phyloP scores from a whole-genome alignment of 2,797 vertebrate species.

The Sebastes cheni region DNA sequence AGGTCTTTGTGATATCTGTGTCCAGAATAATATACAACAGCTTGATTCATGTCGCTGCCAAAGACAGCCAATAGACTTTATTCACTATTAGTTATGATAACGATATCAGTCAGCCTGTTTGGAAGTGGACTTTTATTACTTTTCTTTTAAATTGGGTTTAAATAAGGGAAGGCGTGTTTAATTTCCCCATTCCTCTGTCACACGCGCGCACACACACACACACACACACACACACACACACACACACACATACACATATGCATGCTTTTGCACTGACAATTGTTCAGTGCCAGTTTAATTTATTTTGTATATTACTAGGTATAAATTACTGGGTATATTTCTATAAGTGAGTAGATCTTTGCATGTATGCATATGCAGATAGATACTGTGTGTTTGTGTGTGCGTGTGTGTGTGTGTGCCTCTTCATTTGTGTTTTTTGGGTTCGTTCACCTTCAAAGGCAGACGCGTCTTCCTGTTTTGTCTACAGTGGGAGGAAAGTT shows the following conservation, averaged over 20 bases:
- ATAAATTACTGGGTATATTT: not conserved
- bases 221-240: not conserved
- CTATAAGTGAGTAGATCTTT: not conserved
- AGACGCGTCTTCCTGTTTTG: conserved; percentile 58
- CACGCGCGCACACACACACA: not conserved
- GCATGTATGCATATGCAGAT: not conserved
- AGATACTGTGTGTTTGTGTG: not conserved
- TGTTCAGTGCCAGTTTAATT: not conserved
- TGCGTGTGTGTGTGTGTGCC: not conserved
- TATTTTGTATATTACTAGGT: not conserved
- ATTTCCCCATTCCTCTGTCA: not conserved
- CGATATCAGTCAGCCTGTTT: conserved; percentile 11
- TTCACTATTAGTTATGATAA: conserved; percentile 33
- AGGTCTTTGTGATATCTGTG: conserved; percentile 57
- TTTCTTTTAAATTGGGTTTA: conserved; percentile 21
- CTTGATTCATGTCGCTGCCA: conserved; percentile 60
- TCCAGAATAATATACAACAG: conserved; percentile 67
- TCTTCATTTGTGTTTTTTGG: conserved; percentile 1
- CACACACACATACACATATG: not conserved
- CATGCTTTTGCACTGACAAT: not conserved
- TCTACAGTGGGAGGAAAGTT: conserved; percentile 33
- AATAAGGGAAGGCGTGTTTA: not conserved
- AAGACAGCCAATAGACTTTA: conserved; percentile 41
- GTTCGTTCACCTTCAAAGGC: conserved; percentile 34
- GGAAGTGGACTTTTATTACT: conserved; percentile 31